Evolutionary conservation across 2,888 invertebrate species (phyloP), one percentile per base, ranked within the genome.

Genomic region (Drosophila stalkeri): DNA sequence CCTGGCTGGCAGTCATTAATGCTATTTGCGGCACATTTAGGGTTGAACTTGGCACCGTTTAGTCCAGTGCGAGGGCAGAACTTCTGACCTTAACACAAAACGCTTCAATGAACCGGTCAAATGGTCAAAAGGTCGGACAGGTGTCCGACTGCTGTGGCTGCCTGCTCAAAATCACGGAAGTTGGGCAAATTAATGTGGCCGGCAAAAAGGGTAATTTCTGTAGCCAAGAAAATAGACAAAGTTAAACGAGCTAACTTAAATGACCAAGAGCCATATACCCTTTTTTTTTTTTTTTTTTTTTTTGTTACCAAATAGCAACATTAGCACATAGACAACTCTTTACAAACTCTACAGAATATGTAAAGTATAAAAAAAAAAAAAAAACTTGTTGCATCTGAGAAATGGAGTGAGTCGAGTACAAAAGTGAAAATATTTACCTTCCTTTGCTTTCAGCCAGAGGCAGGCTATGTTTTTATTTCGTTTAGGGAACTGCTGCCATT

Each of bases 161-260:
- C 54, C 72, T 61, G 62, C 57, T 67, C 51, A 59, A 69, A 80
- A 76, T 71, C 86, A 82, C 55, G 78, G 89, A 90, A 79, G 77
- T 74, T 71, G 72, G 68, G 51, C 65, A 77, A 86, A 88, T 86
- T 86, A 90, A 90, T 89, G 90, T 90, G 83, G 76, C 81, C 72
- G 71, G 81, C 68, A 81, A 90, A 86, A 90, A 77, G 89, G 86
- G 83, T 90, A 90, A 90, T 90, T 83, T 83, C 60, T 62, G 68
- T 43, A 67, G 75, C 72, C 68, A 78, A 70, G 59, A 66, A 75
- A 85, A 68, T 75, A 82, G 67, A 61, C 31, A 46, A 31, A 64
- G 18, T 31, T 41, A 20, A 44, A 23, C 11, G 20, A 59, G 35
- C 46, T 14, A 51, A 51, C 51, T 4, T 6, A 46, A 61, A 57